Base-by-base conservation (phyloP, 2,113 vertebrate species). In the Spea multiplicata region DNA sequence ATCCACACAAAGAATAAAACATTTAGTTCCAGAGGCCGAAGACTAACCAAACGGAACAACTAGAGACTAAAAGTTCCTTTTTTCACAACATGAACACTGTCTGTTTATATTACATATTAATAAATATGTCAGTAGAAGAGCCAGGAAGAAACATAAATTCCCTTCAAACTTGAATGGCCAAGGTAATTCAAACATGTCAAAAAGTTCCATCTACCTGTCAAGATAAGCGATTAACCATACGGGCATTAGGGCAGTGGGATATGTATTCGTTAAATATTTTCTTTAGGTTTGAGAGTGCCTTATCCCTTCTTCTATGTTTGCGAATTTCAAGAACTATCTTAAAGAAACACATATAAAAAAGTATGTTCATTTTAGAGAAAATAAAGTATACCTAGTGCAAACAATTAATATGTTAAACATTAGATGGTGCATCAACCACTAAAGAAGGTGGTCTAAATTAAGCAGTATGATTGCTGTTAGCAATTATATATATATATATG, bases 1-100 rank as follows among this genome's bases (percentile, higher is more conserved):
- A 80, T 59, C 64, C 53, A n/a, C 71, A 80, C 71, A 74, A 74
- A 80, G 71, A 68, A 80, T 74, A 53, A 74, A 80, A 73, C 71
- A 68, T 80, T 80, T 80, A 68, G 44, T 74, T 80, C 65, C 17
- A 73, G 45, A 68, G 64, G 46, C 71, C 62, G 50, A 68, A 74
- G 30, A 80, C 78, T 80, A 80, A 74, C 78, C 71, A 80, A 8
- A 80, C 74, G 71, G 78, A 80, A 80, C 78, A 74, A 65, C 78
- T 16, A 49, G 71, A 74, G 78, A 80, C 73, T 80, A 80, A 80
- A 80, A 74, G 64, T 74, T 80, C 44, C 53, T 47, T 65, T 53
- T 49, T 74, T 68, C 52, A 30, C 71, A 73, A 47, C 52, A 73
- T 73, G 71, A 68, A 74, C 68, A 61, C 49, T 14, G 57, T 74